phyloP scores from a whole-genome alignment of 2,113 vertebrate genomes.

The Brienomyrus longianalis region DNA sequence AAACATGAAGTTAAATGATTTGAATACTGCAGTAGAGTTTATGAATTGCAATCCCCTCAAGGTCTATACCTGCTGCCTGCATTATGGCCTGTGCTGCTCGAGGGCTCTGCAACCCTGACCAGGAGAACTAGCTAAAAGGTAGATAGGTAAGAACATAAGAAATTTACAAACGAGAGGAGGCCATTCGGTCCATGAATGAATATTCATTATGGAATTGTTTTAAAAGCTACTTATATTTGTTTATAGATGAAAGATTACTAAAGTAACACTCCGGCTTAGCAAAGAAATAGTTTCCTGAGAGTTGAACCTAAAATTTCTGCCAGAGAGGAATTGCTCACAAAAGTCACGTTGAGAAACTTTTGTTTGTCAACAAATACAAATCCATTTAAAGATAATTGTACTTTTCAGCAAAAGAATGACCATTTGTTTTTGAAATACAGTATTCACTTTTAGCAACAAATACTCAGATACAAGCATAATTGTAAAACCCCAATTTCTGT shows the following conservation, averaged over 20 bases:
- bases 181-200: neutral
- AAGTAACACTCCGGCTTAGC: neutral
- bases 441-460: neutral
- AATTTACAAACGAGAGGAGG: too few species aligned
- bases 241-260: neutral
- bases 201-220: neutral
- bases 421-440: neutral
- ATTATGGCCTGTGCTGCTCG: neutral
- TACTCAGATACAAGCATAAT: neutral
- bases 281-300: neutral
- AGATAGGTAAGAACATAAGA: neutral
- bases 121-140: neutral
- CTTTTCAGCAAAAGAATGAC: neutral
- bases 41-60: neutral
- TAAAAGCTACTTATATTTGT: neutral
- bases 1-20: neutral
- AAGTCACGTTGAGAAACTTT: neutral
- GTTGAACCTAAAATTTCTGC: neutral
- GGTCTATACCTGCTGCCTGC: neutral
- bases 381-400: neutral
- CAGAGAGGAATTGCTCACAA: neutral
- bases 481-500: neutral
- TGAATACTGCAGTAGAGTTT: neutral
- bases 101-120: neutral
- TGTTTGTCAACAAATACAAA: neutral